These are phyloP conservation scores for Erinaceus europaeus DNA, from an alignment of 2,113 vertebrate genomes.

Conservation along the genomic window DNA sequence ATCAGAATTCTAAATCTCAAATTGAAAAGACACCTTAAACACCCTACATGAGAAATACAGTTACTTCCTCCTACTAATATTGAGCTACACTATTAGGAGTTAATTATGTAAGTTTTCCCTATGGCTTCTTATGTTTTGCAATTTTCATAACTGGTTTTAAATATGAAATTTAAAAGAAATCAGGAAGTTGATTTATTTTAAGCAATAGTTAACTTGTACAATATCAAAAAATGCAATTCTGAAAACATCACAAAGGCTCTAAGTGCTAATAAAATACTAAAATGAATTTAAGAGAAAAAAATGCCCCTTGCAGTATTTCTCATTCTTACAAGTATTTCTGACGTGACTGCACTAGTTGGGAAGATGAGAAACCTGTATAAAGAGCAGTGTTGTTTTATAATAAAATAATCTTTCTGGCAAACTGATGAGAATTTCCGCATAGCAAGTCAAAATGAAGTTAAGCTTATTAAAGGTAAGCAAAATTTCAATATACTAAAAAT, in stretches of 20 bases:
- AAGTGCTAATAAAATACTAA: constrained; percentile 15
- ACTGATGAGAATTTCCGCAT: not conserved
- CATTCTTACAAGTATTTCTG: not conserved
- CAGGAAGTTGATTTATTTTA: not conserved
- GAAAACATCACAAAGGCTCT: not conserved
- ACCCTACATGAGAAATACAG: not conserved
- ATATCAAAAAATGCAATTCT: not conserved
- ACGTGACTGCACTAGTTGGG: not conserved
- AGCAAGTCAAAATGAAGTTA: constrained; percentile 27
- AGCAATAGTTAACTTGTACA: not conserved
- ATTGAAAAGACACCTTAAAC: not conserved
- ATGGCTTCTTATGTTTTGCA: not conserved
- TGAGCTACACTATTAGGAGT: not conserved
- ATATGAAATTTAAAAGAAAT: constrained; percentile 26
- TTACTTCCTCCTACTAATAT: not conserved
- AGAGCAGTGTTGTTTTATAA: not conserved
- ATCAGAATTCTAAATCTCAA: not conserved
- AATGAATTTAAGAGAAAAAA: not conserved
- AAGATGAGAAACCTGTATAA: not conserved
- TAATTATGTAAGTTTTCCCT: not conserved
- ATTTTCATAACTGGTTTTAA: not conserved
- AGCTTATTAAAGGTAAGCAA: constrained; percentile 5
- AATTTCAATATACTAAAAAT: constrained; percentile 2
- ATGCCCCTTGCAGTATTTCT: not conserved
- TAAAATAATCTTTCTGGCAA: constrained; percentile 14